These are phyloP conservation scores for Hemiprocne comata DNA, from an alignment of 2,113 vertebrate species.

Conservation along the genomic window DNA sequence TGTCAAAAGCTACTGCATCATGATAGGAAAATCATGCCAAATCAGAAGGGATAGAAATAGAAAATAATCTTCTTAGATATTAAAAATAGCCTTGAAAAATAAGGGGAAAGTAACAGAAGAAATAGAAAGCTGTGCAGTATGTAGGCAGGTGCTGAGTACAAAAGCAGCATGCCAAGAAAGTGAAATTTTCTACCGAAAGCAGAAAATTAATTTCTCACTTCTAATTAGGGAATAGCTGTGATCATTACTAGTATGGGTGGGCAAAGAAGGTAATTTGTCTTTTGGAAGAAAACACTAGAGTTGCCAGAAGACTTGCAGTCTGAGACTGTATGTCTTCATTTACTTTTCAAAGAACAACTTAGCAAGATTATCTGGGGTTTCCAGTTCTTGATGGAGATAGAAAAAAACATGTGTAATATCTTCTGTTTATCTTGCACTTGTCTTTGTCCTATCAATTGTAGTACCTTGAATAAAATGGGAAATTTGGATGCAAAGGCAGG, in stretches of 20 bases:
- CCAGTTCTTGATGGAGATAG: not conserved
- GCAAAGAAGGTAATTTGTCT: not conserved
- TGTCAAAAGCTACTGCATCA: not conserved
- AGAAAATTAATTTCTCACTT: conserved; percentile 20
- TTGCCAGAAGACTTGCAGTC: not conserved
- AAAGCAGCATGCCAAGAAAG: not conserved
- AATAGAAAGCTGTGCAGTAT: not conserved
- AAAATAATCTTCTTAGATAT: not conserved
- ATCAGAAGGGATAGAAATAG: not conserved
- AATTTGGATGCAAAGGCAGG: not conserved
- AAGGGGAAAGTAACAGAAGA: not conserved
- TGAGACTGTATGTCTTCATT: not conserved
- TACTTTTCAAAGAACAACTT: not conserved
- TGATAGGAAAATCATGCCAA: not conserved
- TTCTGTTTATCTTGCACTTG: not conserved
- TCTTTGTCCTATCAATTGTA: not conserved
- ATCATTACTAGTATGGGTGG: not conserved
- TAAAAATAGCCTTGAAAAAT: conserved; percentile 23
- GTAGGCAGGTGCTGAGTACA: not conserved
- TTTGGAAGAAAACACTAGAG: not conserved
- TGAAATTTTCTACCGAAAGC: not conserved
- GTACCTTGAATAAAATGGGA: not conserved
- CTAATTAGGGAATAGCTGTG: not conserved
- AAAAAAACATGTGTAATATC: not conserved
- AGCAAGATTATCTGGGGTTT: not conserved